Base-by-base conservation (phyloP, 2,113 vertebrate genomes). In the Anser brachyrhynchus region DNA sequence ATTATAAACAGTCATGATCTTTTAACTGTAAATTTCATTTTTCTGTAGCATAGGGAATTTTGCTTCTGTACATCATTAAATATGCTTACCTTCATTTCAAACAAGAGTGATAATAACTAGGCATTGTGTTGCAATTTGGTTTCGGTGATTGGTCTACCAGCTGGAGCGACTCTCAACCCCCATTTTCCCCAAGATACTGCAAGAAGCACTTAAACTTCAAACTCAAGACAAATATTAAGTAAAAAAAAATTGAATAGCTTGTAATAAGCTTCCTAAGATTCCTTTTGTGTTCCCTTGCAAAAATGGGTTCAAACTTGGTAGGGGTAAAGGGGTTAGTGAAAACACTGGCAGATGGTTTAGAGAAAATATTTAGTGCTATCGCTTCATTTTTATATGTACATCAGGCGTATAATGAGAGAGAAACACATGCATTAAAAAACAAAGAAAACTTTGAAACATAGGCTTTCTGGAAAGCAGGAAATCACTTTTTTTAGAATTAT, bases 401-500 rank as follows among this genome's bases (percentile, higher is more conserved):
- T 46, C 22, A 71, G 22, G 12, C 1, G 0, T 41, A 10, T 35
- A 9, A 12, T 12, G 41, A 54, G 54, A 61, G 35, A 62, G 59
- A 39, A 81, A 28, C 74, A 59, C 23, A n/a, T 11, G 18, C 5
- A 10, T 79, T 91, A 46, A 9, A 69, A 84, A 9, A 46, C 44
- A 46, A 20, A 90, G 83, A 88, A 15, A 55, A 44, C 13, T 21
- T 61, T 64, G 31, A 54, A 66, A 29, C 2, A 4, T 25, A 17
- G 20, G 35, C 26, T 81, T 87, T 64, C 59, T 92, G 78, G 44
- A 87, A 70, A 90, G 39, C 44, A 80, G 67, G 61, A 84, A 55
- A 26, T 59, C 0, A 0, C 23, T 1, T 1, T 31, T 77, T 79
- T 80, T 43, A 46, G 64, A 54, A 14, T 76, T 64, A 1, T 29